A percentile compares a stretch with the other conserved stretches of the same genome.
Evolutionary conservation across 2,797 vertebrate species (phyloP).

Genomic region (Synanceia verrucosa): DNA sequence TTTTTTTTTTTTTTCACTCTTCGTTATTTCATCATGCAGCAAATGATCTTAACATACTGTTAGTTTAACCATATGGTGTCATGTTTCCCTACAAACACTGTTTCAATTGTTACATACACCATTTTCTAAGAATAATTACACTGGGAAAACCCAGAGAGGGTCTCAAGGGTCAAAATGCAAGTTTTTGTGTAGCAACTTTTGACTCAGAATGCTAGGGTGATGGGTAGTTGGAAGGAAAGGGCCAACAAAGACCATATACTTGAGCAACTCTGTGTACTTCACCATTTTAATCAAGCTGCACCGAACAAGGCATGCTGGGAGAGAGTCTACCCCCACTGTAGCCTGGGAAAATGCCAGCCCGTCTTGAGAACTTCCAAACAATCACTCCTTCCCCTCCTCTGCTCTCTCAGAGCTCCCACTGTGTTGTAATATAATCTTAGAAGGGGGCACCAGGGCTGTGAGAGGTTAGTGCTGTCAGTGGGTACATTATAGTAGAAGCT

Average conservation of each 20-base stretch:
- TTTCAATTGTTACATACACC: conserved; percentile 19
- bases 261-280: conserved; percentile 61
- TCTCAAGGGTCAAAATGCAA: conserved; percentile 24
- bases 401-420: conserved; percentile 73
- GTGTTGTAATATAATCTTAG: conserved; percentile 83
- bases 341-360: conserved; percentile 81
- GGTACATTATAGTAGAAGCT: conserved; percentile 76
- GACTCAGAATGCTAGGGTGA: conserved; percentile 32
- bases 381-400: conserved; percentile 64
- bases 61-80: conserved; percentile 4
- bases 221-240: conserved; percentile 34
- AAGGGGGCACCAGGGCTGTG: conserved; percentile 64
- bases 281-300: conserved; percentile 80
- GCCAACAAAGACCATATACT: conserved; percentile 65
- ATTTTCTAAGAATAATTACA: conserved; percentile 32
- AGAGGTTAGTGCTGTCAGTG: conserved; percentile 73
- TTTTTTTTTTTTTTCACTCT: background rate
- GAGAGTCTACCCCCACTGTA: conserved; percentile 68
- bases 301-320: conserved; percentile 78
- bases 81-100: conserved; percentile 17
- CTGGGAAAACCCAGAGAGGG: conserved; percentile 18
- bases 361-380: conserved; percentile 79
- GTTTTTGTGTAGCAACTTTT: conserved; percentile 30
- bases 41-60: conserved; percentile 2
- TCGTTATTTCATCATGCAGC: conserved; percentile 26